Evolutionary conservation across 2,113 vertebrate genomes (phyloP), one percentile per base, ranked within the genome.

Genomic region (Rhodinocichla rosea): DNA sequence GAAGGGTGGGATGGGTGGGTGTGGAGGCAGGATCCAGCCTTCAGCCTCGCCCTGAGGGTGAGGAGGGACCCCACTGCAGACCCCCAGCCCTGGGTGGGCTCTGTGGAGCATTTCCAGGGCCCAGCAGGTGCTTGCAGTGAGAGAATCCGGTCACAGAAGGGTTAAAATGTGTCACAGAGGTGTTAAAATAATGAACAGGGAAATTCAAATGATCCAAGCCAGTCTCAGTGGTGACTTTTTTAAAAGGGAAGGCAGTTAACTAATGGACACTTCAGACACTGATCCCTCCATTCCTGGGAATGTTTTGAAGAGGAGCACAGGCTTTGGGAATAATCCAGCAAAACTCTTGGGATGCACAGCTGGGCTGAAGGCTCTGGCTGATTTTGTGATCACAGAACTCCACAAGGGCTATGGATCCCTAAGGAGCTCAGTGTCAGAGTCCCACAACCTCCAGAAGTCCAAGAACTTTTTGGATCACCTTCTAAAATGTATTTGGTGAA

Each of bases 41-140:
- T 47, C 50, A 55, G 63, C 35, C 52, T 83, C n/a, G 0, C 30
- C 32, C 2, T 3, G 23, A 64, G 57, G 39, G 40, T 2, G 24
- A 17, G 59, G 59, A n/a, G 44, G 52, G 49, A 60, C 27, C 81
- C 64, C 11, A 14, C 15, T 6, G 44, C 76, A 74, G 63, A 19
- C 18, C 69, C 10, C 42, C 11, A 11, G 4, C 24, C 30, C 67
- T 5, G 12, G 52, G 23, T 33, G 55, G 7, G 75, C 40, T n/a
- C 79, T 14, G 10, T 4, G 76, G 67, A 89, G 55, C n/a, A 11
- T 73, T 76, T 63, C 47, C 59, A 32, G 62, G 15, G 35, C 9
- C 24, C 26, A 11, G 64, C 74, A 71, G 67, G 45, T 0, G 0
- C 32, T 55, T 32, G 39, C 0, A 2, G 22, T 15, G 45, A 10